These are phyloP conservation scores for Trachelus stipa DNA, from an alignment of 2,888 invertebrate genomes.

Conservation along the genomic window DNA sequence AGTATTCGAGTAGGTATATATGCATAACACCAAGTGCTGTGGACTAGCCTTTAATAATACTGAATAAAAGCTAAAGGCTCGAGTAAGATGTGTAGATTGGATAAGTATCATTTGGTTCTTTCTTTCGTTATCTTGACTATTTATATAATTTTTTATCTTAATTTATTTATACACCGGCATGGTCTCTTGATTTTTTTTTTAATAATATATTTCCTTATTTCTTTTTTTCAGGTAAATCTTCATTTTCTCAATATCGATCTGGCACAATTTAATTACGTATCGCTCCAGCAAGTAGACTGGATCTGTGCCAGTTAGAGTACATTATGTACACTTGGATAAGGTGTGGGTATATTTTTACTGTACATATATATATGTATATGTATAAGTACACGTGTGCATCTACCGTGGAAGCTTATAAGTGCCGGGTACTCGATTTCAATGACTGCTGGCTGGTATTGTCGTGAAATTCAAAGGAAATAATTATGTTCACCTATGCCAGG, in stretches of 20 bases:
- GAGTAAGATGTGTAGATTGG: background rate
- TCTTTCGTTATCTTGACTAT: background rate
- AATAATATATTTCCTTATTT: background rate
- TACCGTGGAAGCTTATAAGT: background rate
- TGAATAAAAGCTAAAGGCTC: background rate
- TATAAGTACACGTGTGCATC: background rate
- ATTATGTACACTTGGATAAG: background rate
- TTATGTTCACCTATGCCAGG: slow-evolving; percentile 27
- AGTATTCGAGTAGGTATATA: background rate
- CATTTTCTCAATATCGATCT: background rate
- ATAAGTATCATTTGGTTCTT: background rate
- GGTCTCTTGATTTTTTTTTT: background rate
- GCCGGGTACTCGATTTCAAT: slow-evolving; percentile 4
- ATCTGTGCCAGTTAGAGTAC: background rate
- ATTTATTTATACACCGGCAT: background rate
- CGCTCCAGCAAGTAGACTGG: background rate
- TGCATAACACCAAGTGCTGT: background rate
- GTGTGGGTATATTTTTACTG: background rate
- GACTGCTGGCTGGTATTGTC: slow-evolving; percentile 22
- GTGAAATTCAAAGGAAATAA: slow-evolving; percentile 30
- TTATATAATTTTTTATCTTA: background rate
- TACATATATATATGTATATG: background rate
- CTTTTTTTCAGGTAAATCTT: background rate
- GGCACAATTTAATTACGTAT: background rate
- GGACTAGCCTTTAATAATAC: background rate